A percentile compares a stretch with the other conserved stretches of the same genome.
Evolutionary conservation across 2,797 vertebrate genomes (phyloP).

Genomic region (Glyptemys insculpta): DNA sequence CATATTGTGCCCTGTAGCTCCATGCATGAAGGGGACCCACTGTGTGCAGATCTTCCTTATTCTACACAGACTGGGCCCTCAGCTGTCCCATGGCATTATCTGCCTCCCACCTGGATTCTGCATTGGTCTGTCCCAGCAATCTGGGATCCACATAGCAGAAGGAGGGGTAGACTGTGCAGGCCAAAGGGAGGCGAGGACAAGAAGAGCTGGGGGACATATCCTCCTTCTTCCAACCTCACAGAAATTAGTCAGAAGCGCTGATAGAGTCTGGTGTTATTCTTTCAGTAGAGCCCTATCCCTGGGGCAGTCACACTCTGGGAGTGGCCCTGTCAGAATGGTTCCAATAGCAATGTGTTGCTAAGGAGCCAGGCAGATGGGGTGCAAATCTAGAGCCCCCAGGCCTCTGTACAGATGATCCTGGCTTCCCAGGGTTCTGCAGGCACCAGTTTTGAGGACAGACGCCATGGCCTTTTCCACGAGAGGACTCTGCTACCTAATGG

Average conservation of each 20-base stretch:
- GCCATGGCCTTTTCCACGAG: not conserved
- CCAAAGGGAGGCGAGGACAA: not conserved
- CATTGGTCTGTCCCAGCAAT: not conserved
- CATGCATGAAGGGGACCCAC: not conserved
- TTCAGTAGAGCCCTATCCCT: not conserved
- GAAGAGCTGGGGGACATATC: not conserved
- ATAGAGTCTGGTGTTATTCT: not conserved
- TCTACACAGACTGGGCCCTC: not conserved
- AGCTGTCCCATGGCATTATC: rapidly evolving
- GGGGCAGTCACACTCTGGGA: not conserved
- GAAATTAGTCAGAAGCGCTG: not conserved
- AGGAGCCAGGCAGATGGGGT: rapidly evolving
- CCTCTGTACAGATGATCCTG: too few species aligned
- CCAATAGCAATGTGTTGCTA: not conserved
- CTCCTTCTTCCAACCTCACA: not conserved
- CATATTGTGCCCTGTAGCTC: not conserved
- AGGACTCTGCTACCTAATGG: not conserved
- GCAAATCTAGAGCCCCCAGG: rapidly evolving
- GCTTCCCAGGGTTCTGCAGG: too few species aligned
- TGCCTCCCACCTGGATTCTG: not conserved
- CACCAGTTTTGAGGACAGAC: too few species aligned
- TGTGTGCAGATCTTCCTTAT: not conserved
- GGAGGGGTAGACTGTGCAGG: not conserved
- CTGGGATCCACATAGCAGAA: rapidly evolving
- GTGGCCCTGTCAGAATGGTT: not conserved